phyloP scores from a whole-genome alignment of 2,797 vertebrate genomes.

The Gambelia wislizenii region DNA sequence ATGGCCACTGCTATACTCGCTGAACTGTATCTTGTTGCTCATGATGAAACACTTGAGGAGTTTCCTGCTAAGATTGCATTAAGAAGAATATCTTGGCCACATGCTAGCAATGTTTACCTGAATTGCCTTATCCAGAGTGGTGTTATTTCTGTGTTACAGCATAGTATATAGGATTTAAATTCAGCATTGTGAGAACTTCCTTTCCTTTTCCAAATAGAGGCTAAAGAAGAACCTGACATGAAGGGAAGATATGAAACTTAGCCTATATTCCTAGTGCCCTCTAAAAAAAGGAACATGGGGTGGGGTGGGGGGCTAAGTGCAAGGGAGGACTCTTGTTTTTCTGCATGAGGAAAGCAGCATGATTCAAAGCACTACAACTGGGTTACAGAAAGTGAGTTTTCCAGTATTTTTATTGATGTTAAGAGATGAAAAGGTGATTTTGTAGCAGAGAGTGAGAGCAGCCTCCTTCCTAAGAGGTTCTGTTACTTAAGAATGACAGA shows the following conservation, averaged over 20 bases:
- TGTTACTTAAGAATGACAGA: not conserved
- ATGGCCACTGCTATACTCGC: not conserved
- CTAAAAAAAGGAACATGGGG: not conserved
- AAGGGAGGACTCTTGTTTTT: not conserved
- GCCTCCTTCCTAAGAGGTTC: not conserved
- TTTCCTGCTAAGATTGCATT: constrained; percentile 2
- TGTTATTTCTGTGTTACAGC: not conserved
- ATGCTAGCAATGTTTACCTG: not conserved
- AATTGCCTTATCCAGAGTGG: too few species aligned
- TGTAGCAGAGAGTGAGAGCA: not conserved
- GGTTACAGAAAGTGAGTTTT: not conserved
- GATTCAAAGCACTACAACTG: not conserved
- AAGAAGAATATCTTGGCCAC: not conserved
- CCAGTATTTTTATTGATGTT: not conserved
- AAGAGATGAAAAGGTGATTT: not conserved
- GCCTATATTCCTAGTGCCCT: not conserved
- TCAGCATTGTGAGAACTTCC: not conserved
- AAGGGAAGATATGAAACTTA: not conserved
- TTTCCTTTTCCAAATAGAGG: constrained; percentile 3
- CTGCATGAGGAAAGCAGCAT: not conserved
- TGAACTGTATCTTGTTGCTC: not conserved
- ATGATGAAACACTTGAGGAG: not conserved
- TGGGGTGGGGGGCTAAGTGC: not conserved
- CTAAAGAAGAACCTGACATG: too few species aligned
- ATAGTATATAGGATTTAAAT: too few species aligned